Conservation (phyloP, 2,113 vertebrate species). For the Cranoglanis bouderius region DNA sequence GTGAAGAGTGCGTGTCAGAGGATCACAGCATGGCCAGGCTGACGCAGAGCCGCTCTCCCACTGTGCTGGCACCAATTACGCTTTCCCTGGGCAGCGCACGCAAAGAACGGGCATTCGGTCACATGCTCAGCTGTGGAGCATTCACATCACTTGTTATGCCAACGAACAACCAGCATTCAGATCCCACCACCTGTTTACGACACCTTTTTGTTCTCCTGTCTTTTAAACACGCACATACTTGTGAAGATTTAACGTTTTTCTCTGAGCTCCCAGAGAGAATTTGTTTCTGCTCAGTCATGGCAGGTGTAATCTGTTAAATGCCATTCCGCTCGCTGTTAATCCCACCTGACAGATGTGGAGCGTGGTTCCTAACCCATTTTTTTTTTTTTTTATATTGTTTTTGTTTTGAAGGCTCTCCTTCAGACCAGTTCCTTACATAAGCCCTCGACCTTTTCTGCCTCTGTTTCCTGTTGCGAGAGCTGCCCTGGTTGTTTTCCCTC, state of each 20-base stretch:
- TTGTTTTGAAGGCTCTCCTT: slow-evolving; percentile 32
- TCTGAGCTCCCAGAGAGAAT: slow-evolving; percentile 60
- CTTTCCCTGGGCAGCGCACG: slow-evolving; percentile 29
- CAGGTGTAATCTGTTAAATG: slow-evolving; percentile 65
- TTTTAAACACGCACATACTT: slow-evolving; percentile 58
- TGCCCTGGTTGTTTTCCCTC: slow-evolving; percentile 53
- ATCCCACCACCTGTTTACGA: slow-evolving; percentile 21
- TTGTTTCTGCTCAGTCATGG: slow-evolving; percentile 67
- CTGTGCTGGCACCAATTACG: slow-evolving; percentile 45
- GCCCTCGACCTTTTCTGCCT: slow-evolving; percentile 36
- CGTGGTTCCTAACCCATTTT: slow-evolving; percentile 21
- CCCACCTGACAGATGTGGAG: slow-evolving; percentile 67
- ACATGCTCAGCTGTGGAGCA: neutral
- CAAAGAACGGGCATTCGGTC: slow-evolving; percentile 14
- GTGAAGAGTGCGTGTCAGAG: slow-evolving; percentile 25
- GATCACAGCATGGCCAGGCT: slow-evolving; percentile 45
- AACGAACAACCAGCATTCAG: neutral
- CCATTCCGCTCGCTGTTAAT: slow-evolving; percentile 62
- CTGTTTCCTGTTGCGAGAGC: slow-evolving; percentile 34
- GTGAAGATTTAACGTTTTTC: slow-evolving; percentile 59
- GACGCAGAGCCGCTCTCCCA: slow-evolving; percentile 41
- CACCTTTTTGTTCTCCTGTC: neutral
- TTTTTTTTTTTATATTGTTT: slow-evolving; percentile 10
- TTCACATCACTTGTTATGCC: neutral
- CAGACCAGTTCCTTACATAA: slow-evolving; percentile 23